Conservation (phyloP, 2,888 invertebrate species). For the Cordilura impudica region DNA sequence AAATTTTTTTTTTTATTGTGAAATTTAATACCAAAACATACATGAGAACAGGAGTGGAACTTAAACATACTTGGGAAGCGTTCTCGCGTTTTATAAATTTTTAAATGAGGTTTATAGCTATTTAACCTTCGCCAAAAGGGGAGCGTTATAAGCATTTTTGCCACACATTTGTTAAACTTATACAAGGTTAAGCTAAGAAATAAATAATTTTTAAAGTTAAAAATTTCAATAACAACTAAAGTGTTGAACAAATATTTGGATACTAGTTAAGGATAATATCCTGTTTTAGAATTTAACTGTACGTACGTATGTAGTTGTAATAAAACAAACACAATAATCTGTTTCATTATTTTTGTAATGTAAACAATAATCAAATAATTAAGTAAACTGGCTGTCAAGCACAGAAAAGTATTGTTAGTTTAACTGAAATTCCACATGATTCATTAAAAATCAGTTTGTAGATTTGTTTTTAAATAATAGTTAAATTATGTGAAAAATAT, state of each 20-base stretch:
- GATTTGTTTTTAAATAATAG: background rate
- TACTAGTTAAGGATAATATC: slow-evolving; percentile 16
- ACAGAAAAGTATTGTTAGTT: background rate
- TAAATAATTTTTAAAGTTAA: slow-evolving; percentile 46
- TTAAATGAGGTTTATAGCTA: no score
- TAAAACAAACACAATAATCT: slow-evolving; percentile 11
- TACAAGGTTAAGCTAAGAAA: slow-evolving; percentile 21
- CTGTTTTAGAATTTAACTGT: background rate
- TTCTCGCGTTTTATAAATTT: no score
- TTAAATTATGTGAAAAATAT: slow-evolving; percentile 30
- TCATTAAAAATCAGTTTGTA: slow-evolving; percentile 38
- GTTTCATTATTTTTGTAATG: background rate
- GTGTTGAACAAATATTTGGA: slow-evolving; percentile 14
- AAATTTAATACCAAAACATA: no score
- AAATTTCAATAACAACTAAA: slow-evolving; percentile 39
- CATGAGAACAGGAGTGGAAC: no score
- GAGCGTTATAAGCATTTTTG: no score
- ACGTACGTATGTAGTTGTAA: background rate
- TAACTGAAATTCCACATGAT: slow-evolving; percentile 29
- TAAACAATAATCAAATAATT: background rate
- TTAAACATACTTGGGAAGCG: no score
- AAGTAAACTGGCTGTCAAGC: no score
- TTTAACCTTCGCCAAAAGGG: background rate
- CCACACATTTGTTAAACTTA: background rate
- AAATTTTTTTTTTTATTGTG: no score